These are phyloP conservation scores for Dolichoris vasculosae DNA, from an alignment of 1,140 invertebrate species.

Conservation along the genomic window DNA sequence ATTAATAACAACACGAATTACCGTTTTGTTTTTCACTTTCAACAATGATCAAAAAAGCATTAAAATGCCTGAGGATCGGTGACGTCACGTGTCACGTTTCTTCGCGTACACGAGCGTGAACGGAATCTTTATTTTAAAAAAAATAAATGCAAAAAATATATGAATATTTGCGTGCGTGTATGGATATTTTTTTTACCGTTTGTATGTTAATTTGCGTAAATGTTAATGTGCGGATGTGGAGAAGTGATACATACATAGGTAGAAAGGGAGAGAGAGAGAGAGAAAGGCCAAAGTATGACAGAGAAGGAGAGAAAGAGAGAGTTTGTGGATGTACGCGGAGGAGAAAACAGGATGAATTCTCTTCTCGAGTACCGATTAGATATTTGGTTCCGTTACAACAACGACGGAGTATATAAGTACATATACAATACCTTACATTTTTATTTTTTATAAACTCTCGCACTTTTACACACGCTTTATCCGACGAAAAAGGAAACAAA, in stretches of 20 bases:
- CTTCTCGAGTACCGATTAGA: conserved; percentile 28
- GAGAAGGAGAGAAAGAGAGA: conserved; percentile 42
- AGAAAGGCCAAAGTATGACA: conserved; percentile 18
- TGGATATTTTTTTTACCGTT: conserved; percentile 39
- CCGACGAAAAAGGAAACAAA: conserved; percentile 18
- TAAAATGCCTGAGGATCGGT: conserved; percentile 63
- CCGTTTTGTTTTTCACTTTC: conserved; percentile 5
- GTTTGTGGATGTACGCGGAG: conserved; percentile 51
- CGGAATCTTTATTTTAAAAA: conserved; percentile 14
- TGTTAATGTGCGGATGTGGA: background rate
- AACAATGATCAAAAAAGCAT: conserved; percentile 54
- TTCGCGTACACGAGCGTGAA: conserved; percentile 2
- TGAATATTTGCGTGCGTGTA: background rate
- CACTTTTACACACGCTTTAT: conserved; percentile 21
- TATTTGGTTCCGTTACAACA: conserved; percentile 17
- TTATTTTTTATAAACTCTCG: background rate
- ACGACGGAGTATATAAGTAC: background rate
- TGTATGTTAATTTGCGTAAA: conserved; percentile 26
- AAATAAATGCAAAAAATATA: background rate
- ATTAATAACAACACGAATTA: background rate
- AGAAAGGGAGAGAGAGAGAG: conserved; percentile 34
- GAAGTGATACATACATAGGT: background rate
- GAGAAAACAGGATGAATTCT: conserved; percentile 43
- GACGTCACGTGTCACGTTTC: conserved; percentile 60
- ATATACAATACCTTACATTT: background rate